Percentiles rank a stretch among this genome's conserved stretches.
Evolutionary conservation across 2,797 vertebrate genomes (phyloP).

Genomic region (Gephyroberyx darwinii): DNA sequence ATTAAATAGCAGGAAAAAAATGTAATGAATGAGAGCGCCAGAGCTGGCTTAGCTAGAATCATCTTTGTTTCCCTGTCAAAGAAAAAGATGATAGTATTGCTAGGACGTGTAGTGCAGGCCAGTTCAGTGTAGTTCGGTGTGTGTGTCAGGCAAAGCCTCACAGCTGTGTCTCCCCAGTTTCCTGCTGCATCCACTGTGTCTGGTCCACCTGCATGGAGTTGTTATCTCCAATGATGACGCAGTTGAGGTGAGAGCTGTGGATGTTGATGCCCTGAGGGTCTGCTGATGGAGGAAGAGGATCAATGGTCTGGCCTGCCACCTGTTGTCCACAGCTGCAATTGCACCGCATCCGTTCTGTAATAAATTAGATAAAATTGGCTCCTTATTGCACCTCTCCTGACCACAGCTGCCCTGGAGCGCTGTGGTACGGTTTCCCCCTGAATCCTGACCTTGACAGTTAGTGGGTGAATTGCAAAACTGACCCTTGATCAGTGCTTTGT

Average conservation of each 20-base stretch:
- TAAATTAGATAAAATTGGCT: too few species aligned
- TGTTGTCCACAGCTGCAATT: slow-evolving; percentile 43
- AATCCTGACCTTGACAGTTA: not conserved
- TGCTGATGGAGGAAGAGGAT: not conserved
- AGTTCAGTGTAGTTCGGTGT: not conserved
- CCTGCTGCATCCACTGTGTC: not conserved
- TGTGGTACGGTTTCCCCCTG: too few species aligned
- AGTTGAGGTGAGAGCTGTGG: slow-evolving; percentile 66
- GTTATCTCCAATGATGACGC: slow-evolving; percentile 79
- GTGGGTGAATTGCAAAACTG: not conserved
- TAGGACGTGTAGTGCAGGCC: not conserved
- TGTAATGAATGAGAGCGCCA: too few species aligned
- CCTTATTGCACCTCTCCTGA: too few species aligned
- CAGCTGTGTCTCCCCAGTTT: not conserved
- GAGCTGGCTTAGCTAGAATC: too few species aligned
- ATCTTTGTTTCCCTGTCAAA: not conserved
- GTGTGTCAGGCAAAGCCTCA: not conserved
- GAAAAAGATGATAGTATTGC: not conserved
- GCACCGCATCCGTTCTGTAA: slow-evolving; percentile 46
- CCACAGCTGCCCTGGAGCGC: too few species aligned
- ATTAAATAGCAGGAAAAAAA: too few species aligned
- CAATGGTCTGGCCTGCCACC: slow-evolving; percentile 20
- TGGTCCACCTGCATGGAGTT: slow-evolving; percentile 71
- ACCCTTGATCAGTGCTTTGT: not conserved
- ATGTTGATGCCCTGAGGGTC: slow-evolving; percentile 61